Conservation (phyloP, 2,888 invertebrate species). For the Eilema depressum region DNA sequence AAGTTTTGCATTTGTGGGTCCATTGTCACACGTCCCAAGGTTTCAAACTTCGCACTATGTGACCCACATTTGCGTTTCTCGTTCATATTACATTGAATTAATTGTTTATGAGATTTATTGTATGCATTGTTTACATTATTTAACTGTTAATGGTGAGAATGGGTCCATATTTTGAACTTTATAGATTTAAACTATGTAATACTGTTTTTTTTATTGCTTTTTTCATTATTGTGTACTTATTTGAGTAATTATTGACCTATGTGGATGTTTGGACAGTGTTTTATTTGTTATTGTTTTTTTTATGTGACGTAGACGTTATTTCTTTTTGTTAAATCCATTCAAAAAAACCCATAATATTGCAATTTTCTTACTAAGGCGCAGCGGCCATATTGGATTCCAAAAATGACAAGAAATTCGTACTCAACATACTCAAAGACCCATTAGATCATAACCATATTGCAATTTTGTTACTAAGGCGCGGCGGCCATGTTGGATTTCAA, state of each 20-base stretch:
- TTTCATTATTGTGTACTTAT: background rate
- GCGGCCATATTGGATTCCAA: too few species aligned
- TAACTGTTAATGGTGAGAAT: slow-evolving; percentile 6
- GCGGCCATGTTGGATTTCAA: too few species aligned
- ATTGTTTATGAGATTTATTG: slow-evolving; percentile 24
- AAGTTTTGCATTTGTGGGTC: slow-evolving; percentile 41
- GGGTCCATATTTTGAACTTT: background rate
- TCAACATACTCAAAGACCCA: too few species aligned
- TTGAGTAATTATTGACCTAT: background rate
- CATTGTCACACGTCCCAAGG: slow-evolving; percentile 55
- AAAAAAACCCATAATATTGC: too few species aligned
- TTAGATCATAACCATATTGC: too few species aligned
- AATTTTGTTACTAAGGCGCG: too few species aligned
- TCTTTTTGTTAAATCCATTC: background rate
- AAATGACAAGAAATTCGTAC: too few species aligned
- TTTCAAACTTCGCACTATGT: slow-evolving; percentile 36
- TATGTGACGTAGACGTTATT: background rate
- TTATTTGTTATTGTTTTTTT: too few species aligned
- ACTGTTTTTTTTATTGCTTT: background rate
- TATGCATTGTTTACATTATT: slow-evolving; percentile 17
- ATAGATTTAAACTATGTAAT: background rate
- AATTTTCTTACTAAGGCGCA: too few species aligned
- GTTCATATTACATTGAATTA: slow-evolving; percentile 24
- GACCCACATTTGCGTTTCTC: slow-evolving; percentile 44
- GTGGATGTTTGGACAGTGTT: background rate